Base-by-base conservation (phyloP, 1,140 invertebrate genomes). In the Sarcophaga bullata region DNA sequence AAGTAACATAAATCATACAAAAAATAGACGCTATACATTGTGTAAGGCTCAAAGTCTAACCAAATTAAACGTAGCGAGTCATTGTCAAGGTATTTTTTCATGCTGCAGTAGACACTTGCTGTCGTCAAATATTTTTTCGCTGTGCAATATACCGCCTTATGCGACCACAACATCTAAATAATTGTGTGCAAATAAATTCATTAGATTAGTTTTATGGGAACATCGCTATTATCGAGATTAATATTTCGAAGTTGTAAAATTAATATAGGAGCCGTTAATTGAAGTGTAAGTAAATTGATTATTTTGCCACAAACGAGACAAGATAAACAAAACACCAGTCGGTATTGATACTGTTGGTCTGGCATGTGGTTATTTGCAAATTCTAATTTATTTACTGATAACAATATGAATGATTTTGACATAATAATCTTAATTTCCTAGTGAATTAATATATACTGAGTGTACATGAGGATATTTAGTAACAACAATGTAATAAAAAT, bases 1-100 rank as follows among this genome's bases (percentile, higher is more conserved):
- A 37, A 37, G 25, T 37, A 37, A 37, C 25, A n/a, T n/a, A 37
- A 37, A 37, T 4, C 25, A 37, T n/a, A n/a, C n/a, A 4, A 37
- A 37, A 37, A 37, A 37, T 37, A 37, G 4, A 37, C 25, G 25
- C 25, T 37, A 37, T 37, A 37, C 25, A 37, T 37, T 37, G 25
- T 37, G 25, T 7, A 58, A 58, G 13, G 54, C n/a, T 58, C 54
- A 58, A 58, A 58, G 54, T 58, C 54, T n/a, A 58, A n/a, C 13
- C 15, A 58, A 58, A 13, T n/a, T 58, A 15, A 58, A 15, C 7
- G n/a, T n/a, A 58, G n/a, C 54, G 54, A 58, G 54, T 58, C 54
- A 58, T 58, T 58, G 54, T 58, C 54, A 58, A 58, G 54, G 54
- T 58, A n/a, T 52, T 52, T 58, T n/a, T 58, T n/a, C 13, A 58